phyloP scores from a whole-genome alignment of 2,797 vertebrate species.

The Esox masquinongy region DNA sequence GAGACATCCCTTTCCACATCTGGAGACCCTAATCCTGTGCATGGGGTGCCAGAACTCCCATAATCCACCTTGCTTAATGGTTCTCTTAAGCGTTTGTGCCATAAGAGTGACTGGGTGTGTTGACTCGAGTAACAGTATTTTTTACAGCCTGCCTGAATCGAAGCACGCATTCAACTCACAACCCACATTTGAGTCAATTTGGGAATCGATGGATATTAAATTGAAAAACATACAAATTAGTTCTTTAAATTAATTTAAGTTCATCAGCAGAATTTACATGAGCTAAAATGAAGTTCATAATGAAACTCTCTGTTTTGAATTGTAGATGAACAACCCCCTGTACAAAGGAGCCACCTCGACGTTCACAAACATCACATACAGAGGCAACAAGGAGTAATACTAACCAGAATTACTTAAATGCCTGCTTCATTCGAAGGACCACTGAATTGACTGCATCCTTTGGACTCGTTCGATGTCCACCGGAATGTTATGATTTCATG shows the following conservation, averaged over 20 bases:
- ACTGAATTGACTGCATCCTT: conserved; percentile 9
- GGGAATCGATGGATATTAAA: not conserved
- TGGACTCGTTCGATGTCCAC: conserved; percentile 44
- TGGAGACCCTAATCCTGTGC: conserved; percentile 28
- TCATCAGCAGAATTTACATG: not conserved
- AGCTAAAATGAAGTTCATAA: not conserved
- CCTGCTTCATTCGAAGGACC: not conserved
- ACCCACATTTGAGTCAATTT: not conserved
- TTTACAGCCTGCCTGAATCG: not conserved
- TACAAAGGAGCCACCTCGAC: conserved; percentile 95
- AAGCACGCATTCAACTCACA: not conserved
- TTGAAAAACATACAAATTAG: not conserved
- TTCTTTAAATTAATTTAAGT: not conserved
- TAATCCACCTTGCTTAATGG: conserved; percentile 38
- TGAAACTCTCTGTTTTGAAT: conserved; percentile 28
- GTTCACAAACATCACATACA: conserved; percentile 96
- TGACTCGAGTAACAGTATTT: not conserved
- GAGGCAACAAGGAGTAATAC: conserved; percentile 79
- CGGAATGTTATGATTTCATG: conserved; percentile 57
- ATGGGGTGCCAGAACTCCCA: conserved; percentile 36
- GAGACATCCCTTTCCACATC: conserved; percentile 4
- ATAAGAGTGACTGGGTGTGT: not conserved
- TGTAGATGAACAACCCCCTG: conserved; percentile 91
- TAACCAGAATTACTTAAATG: conserved; percentile 17
- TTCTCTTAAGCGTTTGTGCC: conserved; percentile 7